Base-by-base conservation (phyloP, 2,113 vertebrate genomes). In the Pterocles gutturalis region DNA sequence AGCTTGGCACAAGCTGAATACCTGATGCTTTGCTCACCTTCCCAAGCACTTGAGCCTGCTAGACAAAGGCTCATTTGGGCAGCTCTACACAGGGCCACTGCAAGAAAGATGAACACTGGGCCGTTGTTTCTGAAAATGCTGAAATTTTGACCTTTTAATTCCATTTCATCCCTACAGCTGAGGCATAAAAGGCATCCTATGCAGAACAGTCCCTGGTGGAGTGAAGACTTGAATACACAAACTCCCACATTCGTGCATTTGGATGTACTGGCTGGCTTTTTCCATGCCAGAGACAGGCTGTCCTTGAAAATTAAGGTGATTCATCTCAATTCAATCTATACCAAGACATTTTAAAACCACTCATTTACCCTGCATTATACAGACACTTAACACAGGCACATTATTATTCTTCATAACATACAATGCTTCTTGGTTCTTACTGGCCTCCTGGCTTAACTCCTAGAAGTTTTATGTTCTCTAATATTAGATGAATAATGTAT, bases 301-400 rank as follows among this genome's bases (percentile, higher is more conserved):
- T 86, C 90, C 71, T 93, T 92, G 79, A 94, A 94, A 96, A 92
- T 75, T 73, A 78, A 17, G 3, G 55, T 93, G 86, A 78, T 87
- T 89, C 64, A 94, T 87, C 85, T 86, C 75, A 92, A 83, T 92
- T 97, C 79, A 90, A 67, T 92, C 76, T 81, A 86, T 72, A 62
- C 20, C 22, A 17, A 81, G 83, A 45, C 34, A 66, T 88, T 96
- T 93, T 66, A 80, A 93, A 93, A 70, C 51, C 41, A 86, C 29
- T 53, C 83, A 66, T 86, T 95, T 92, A 58, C 49, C 22, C 43
- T 80, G 41, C 78, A 92, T 86, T 64, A 83, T 66, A 81, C 21
- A 81, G 64, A 86, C 46, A 89, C 38, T 84, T 92, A 90, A 67
- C 10, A 73, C 16, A 83, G 55, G 17, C 54, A 73, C 71, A 29